phyloP scores from a whole-genome alignment of 2,113 vertebrate species.

The Poecile atricapillus region DNA sequence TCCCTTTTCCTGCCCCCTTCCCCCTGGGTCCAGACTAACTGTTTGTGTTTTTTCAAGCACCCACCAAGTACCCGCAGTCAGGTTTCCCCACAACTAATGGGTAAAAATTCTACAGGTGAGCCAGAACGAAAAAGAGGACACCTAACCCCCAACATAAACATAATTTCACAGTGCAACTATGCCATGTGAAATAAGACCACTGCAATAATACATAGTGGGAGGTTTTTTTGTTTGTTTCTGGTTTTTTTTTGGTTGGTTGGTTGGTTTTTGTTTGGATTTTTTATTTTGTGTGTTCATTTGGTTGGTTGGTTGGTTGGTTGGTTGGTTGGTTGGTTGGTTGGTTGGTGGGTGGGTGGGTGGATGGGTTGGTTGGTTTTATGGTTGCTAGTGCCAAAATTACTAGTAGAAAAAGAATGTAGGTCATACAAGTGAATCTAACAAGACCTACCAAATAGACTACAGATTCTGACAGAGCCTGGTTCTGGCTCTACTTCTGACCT shows the following conservation, averaged over 20 bases:
- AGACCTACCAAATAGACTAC: neutral
- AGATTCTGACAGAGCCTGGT: neutral
- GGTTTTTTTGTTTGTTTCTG: neutral
- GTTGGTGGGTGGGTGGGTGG: neutral
- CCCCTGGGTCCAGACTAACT: too few relatives aligned
- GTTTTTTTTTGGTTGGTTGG: neutral
- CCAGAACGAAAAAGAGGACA: too few relatives aligned
- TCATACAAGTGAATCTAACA: neutral
- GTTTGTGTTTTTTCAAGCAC: too few relatives aligned
- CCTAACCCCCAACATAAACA: neutral
- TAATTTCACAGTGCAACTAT: neutral
- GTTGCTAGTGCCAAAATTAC: neutral
- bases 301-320: neutral
- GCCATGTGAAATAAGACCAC: slow-evolving; percentile 5
- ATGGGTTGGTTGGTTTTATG: neutral
- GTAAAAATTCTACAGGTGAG: too few relatives aligned
- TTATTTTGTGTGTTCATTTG: neutral
- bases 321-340: neutral
- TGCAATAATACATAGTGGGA: neutral
- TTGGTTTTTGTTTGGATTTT: neutral
- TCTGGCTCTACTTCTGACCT: neutral
- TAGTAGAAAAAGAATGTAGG: neutral
- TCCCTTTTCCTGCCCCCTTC: too few relatives aligned
- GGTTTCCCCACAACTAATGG: too few relatives aligned
- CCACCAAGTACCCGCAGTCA: too few relatives aligned